Conservation (phyloP, 2,797 vertebrate species). For the Lateolabrax maculatus region DNA sequence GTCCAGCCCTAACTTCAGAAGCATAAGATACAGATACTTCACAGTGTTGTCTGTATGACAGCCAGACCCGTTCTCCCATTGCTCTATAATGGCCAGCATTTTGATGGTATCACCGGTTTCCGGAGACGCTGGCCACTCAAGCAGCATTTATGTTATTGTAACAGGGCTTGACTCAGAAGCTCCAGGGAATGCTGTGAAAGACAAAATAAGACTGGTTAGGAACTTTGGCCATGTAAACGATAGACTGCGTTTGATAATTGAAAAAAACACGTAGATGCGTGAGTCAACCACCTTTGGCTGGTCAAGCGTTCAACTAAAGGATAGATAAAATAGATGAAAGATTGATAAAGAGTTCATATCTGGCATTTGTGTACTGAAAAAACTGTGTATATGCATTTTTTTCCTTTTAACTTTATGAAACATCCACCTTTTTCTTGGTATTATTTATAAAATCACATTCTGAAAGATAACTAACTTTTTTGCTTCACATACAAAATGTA, state of each 20-base stretch:
- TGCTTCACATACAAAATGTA: background rate
- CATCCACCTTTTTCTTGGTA: background rate
- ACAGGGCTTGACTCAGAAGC: background rate
- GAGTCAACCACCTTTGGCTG: background rate
- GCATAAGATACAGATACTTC: conserved; percentile 69
- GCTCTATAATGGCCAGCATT: conserved; percentile 77
- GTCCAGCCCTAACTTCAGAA: conserved; percentile 78
- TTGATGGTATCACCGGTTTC: background rate
- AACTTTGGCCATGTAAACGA: background rate
- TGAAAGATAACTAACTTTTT: background rate
- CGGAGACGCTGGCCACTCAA: fast-evolving
- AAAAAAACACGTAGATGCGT: background rate
- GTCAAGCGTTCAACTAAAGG: background rate
- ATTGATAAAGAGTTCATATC: too few relatives aligned
- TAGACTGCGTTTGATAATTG: background rate
- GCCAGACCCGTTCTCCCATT: background rate
- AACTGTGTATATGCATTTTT: background rate
- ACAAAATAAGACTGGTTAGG: conserved; percentile 13
- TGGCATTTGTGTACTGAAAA: background rate
- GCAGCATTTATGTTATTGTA: background rate
- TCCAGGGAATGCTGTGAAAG: conserved; percentile 42
- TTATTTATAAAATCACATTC: background rate
- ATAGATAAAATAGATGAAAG: too few relatives aligned
- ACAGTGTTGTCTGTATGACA: conserved; percentile 45
- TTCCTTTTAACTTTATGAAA: background rate